Evolutionary conservation across 2,797 vertebrate genomes (phyloP).

Genomic region (Platalea minor): DNA sequence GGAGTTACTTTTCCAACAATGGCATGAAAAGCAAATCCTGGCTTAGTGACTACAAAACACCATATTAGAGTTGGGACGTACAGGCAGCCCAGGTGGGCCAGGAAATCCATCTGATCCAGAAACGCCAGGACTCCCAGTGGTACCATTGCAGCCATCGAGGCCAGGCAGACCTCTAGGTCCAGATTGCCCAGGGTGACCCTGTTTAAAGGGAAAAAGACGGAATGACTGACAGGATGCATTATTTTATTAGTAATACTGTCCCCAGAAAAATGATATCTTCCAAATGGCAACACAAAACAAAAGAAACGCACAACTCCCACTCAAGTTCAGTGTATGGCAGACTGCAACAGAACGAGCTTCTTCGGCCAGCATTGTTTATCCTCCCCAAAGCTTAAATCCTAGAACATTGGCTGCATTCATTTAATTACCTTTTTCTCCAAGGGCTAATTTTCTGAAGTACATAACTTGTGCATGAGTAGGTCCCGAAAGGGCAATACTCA

Average conservation of each 20-base stretch:
- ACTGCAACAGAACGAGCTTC: neutral
- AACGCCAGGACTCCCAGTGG: slow-evolving; percentile 76
- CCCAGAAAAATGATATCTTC: neutral
- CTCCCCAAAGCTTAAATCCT: neutral
- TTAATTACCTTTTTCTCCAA: neutral
- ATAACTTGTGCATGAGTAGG: slow-evolving; percentile 37
- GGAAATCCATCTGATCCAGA: slow-evolving; percentile 69
- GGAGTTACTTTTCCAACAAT: neutral
- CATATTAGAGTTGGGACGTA: slow-evolving; percentile 47
- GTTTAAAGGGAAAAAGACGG: slow-evolving; percentile 14
- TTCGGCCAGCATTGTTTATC: neutral
- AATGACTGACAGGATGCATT: neutral
- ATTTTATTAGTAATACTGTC: neutral
- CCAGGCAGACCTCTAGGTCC: slow-evolving; percentile 84
- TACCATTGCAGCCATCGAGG: slow-evolving; percentile 90
- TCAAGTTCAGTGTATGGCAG: neutral
- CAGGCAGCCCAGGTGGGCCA: slow-evolving; percentile 79
- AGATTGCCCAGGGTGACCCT: slow-evolving; percentile 89
- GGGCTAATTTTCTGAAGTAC: neutral
- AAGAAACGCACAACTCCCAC: neutral
- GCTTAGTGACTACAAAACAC: neutral
- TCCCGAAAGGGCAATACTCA: neutral
- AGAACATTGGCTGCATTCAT: neutral
- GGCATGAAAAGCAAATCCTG: neutral
- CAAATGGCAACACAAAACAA: neutral